Conservation (phyloP, 2,113 vertebrate genomes). For the Nycticryphes semicollaris region DNA sequence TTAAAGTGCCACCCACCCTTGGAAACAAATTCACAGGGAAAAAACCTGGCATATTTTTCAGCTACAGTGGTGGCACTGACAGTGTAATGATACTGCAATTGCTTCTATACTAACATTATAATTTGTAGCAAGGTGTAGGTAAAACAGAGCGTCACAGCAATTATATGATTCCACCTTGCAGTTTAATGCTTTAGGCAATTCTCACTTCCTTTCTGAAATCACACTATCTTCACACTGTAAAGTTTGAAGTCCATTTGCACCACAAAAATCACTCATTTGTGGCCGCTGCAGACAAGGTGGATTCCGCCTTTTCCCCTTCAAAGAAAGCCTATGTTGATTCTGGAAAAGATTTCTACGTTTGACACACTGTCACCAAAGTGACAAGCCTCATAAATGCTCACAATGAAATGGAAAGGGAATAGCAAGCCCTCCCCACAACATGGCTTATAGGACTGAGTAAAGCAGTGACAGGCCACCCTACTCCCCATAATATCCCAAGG, state of each 20-base stretch:
- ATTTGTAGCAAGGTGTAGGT: constrained; percentile 15
- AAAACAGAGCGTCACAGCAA: constrained; percentile 28
- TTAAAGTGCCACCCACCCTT: not conserved
- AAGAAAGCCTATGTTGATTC: not conserved
- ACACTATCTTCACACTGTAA: not conserved
- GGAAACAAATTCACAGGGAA: not conserved
- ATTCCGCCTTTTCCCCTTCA: not conserved
- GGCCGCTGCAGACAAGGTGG: not conserved
- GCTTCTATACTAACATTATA: not conserved
- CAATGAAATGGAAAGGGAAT: not conserved
- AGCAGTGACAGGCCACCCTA: not conserved
- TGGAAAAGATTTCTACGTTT: not conserved
- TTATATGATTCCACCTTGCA: not conserved
- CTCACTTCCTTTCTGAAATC: not conserved
- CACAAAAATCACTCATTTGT: not conserved
- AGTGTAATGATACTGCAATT: constrained; percentile 13
- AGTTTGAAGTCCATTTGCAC: not conserved
- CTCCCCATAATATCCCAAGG: not conserved
- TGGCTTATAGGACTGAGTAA: not conserved
- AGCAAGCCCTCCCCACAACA: not conserved
- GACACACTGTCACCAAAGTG: not conserved
- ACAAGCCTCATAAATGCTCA: not conserved
- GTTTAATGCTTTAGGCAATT: not conserved
- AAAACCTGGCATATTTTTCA: not conserved
- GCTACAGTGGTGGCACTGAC: not conserved